phyloP scores from a whole-genome alignment of 92 coral and sea anemone species.

The Phenganax subtilis region DNA sequence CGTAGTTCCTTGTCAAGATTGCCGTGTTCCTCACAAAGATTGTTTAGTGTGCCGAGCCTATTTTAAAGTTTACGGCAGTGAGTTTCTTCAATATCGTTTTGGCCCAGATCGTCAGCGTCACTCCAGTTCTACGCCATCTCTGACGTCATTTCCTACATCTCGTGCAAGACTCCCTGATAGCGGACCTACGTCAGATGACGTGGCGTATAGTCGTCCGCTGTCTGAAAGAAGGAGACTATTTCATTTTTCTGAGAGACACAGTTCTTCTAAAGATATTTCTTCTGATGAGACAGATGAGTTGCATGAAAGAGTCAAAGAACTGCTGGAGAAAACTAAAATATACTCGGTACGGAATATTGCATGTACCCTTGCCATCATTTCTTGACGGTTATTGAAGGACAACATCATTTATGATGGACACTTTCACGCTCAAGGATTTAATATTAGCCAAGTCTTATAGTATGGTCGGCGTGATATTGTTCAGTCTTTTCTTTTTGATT shows the following conservation, averaged over 20 bases:
- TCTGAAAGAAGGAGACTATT: conserved; percentile 59
- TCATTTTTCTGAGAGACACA: conserved; percentile 47
- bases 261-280: conserved; percentile 48
- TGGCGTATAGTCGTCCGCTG: conserved; percentile 89
- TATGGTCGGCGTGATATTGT: too few species aligned
- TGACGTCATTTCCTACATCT: conserved; percentile 59
- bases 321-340: conserved; percentile 35
- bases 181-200: conserved; percentile 70
- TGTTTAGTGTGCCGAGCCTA: conserved; percentile 95
- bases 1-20: conserved; percentile 79
- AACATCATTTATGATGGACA: not conserved
- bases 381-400: not conserved
- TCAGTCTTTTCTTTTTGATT: too few species aligned
- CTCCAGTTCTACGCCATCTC: conserved; percentile 68
- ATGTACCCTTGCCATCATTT: not conserved
- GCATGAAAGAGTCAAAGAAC: conserved; percentile 67
- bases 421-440: not conserved
- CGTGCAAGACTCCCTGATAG: conserved; percentile 61
- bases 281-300: conserved; percentile 71
- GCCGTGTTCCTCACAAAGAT: conserved; percentile 89
- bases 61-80: conserved; percentile 84
- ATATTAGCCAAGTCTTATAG: too few species aligned
- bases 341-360: conserved; percentile 31
- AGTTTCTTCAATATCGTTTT: conserved; percentile 81
- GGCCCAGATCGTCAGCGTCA: conserved; percentile 58